These are phyloP conservation scores for Conchocele bisecta DNA, from an alignment of 2,888 invertebrate genomes.

Conservation along the genomic window DNA sequence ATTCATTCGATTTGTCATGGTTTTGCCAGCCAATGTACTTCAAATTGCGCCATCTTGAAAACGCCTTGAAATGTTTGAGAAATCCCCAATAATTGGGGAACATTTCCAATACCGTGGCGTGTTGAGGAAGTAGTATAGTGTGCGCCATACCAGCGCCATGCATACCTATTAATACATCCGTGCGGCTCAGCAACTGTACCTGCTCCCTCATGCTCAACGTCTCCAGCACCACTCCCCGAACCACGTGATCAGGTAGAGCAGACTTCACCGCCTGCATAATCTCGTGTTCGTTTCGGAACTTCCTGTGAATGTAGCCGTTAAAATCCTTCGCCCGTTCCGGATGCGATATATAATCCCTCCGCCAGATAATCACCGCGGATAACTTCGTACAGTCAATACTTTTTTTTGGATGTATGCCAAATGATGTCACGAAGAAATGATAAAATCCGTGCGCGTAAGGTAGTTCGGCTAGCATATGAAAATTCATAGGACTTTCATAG, in stretches of 20 bases:
- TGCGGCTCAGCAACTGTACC: conserved; percentile 36
- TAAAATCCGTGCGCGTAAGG: conserved; percentile 42
- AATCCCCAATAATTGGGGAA: conserved; percentile 56
- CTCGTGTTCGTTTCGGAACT: conserved; percentile 49
- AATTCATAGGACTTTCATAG: conserved; percentile 56
- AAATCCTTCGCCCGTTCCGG: conserved; percentile 35
- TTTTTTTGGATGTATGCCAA: conserved; percentile 21
- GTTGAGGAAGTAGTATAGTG: conserved; percentile 44
- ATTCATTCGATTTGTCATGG: conserved; percentile 39
- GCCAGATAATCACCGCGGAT: conserved; percentile 38
- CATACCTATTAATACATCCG: conserved; percentile 57
- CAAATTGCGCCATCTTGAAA: conserved; percentile 46
- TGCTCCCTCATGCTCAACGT: conserved; percentile 46
- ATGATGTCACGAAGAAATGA: conserved; percentile 38
- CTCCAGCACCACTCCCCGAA: conserved; percentile 37
- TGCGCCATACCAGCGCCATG: conserved; percentile 57
- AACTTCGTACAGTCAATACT: conserved; percentile 33
- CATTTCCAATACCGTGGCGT: conserved; percentile 50
- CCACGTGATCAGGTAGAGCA: conserved; percentile 12
- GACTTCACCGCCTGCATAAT: conserved; percentile 18
- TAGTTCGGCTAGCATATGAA: conserved; percentile 28
- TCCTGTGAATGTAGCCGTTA: conserved; percentile 43
- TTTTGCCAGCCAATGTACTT: conserved; percentile 55
- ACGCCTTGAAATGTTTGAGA: conserved; percentile 48
- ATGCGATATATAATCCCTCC: conserved; percentile 48